These are phyloP conservation scores for Vannuccia rotundouncinata DNA, from an alignment of 2,888 invertebrate species.

Conservation along the genomic window DNA sequence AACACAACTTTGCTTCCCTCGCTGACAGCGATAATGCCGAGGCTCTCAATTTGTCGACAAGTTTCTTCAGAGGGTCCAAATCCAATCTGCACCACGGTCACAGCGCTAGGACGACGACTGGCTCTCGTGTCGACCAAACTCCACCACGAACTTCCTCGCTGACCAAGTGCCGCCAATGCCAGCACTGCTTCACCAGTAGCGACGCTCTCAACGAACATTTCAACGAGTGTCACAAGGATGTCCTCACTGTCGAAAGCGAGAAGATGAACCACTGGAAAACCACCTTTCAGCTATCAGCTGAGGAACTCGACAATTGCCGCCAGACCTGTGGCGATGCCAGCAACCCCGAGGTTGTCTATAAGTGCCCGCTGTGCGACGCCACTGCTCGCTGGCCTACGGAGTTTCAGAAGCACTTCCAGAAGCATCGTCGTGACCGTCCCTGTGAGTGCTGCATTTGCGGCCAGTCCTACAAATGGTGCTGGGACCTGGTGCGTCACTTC, in stretches of 20 bases:
- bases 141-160: neutral
- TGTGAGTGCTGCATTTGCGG: slow-evolving; percentile 54
- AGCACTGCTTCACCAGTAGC: slow-evolving; percentile 47
- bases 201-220: slow-evolving; percentile 53
- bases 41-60: no score
- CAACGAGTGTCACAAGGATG: slow-evolving; percentile 45
- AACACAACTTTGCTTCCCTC: no score
- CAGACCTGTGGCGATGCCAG: neutral
- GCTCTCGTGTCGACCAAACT: neutral
- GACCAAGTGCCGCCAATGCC: slow-evolving; percentile 44
- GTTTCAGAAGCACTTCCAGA: slow-evolving; percentile 53
- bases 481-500: slow-evolving; percentile 56
- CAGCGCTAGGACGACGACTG: no score
- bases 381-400: slow-evolving; percentile 54
- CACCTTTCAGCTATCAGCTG: neutral
- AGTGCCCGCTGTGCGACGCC: slow-evolving; percentile 54
- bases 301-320: neutral
- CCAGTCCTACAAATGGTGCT: slow-evolving; percentile 54
- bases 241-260: slow-evolving; percentile 35
- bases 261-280: slow-evolving; percentile 19
- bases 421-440: slow-evolving; percentile 52
- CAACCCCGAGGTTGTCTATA: slow-evolving; percentile 40
- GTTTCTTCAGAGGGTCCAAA: no score
- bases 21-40: no score
- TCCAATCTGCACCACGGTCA: no score